A percentile compares a stretch with the other conserved stretches of the same genome.
Evolutionary conservation across 1,140 invertebrate genomes (phyloP).

Genomic region (Ooceraea biroi): DNA sequence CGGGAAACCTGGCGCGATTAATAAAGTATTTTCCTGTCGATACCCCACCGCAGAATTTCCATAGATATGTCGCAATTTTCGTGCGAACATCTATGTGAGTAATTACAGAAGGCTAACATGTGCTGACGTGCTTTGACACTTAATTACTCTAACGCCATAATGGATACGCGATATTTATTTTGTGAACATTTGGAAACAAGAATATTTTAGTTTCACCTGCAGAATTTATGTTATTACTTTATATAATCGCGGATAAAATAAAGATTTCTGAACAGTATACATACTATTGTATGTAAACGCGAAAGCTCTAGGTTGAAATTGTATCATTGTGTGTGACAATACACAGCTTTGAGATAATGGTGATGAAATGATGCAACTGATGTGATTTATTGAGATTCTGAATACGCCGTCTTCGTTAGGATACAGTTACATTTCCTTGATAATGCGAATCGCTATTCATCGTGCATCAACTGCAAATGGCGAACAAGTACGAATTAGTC

Average conservation of each 20-base stretch:
- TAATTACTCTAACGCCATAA: background rate
- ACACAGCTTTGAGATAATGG: background rate
- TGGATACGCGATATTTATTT: no score
- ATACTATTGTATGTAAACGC: background rate
- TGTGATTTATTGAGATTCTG: conserved; percentile 44
- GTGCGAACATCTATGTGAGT: background rate
- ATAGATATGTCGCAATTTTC: background rate
- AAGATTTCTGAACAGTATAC: background rate
- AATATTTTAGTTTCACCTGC: background rate
- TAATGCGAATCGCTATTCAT: conserved; percentile 7
- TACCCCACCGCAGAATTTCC: no score
- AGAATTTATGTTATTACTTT: background rate
- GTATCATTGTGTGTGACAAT: conserved; percentile 3
- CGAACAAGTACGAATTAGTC: conserved; percentile 10
- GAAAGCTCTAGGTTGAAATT: background rate
- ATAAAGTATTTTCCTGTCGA: conserved; percentile 4
- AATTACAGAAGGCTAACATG: background rate
- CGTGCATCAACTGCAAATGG: conserved; percentile 13
- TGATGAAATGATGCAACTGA: conserved; percentile 14
- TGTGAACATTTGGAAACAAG: background rate
- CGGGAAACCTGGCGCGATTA: background rate
- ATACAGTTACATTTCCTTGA: conserved; percentile 47
- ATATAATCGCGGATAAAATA: background rate
- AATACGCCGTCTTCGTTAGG: background rate
- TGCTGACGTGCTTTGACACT: background rate